Evolutionary conservation across 1,140 invertebrate genomes (phyloP).

Genomic region (Telenomus remus): DNA sequence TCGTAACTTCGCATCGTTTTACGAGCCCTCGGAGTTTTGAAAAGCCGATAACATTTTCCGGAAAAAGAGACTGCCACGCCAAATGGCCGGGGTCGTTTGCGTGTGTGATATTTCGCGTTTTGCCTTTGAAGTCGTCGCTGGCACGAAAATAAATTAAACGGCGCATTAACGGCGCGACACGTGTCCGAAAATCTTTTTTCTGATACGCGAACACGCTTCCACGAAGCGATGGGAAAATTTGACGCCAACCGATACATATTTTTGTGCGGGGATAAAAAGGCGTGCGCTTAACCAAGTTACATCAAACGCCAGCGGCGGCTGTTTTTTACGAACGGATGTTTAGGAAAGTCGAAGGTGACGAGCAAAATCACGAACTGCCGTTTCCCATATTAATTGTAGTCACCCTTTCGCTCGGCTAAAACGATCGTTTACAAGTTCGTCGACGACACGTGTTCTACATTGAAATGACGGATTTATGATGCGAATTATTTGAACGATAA

Average conservation of each 20-base stretch:
- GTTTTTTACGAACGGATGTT: slow-evolving; percentile 45
- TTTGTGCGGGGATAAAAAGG: not conserved
- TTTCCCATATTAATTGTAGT: slow-evolving; percentile 57
- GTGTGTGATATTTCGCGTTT: slow-evolving; percentile 15
- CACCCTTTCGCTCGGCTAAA: slow-evolving; percentile 28
- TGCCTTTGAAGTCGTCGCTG: slow-evolving; percentile 28
- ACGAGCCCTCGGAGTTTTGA: slow-evolving; percentile 4
- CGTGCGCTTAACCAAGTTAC: slow-evolving; percentile 2
- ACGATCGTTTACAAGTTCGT: slow-evolving; percentile 50
- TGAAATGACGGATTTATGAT: slow-evolving; percentile 37
- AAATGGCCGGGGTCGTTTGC: slow-evolving; percentile 3
- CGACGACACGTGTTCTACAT: slow-evolving; percentile 53
- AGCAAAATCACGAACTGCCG: slow-evolving; percentile 41
- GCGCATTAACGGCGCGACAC: slow-evolving; percentile 27
- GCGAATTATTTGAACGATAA: slow-evolving; percentile 8
- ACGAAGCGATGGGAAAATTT: slow-evolving; percentile 35
- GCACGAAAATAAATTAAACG: slow-evolving; percentile 35
- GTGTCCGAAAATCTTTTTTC: slow-evolving; percentile 28
- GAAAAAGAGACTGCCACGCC: slow-evolving; percentile 7
- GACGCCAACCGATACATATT: slow-evolving; percentile 3
- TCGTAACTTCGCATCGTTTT: slow-evolving; percentile 4
- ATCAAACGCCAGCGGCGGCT: slow-evolving; percentile 20
- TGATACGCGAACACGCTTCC: slow-evolving; percentile 10
- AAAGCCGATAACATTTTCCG: slow-evolving; percentile 23
- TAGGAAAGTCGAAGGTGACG: slow-evolving; percentile 51